Conservation (phyloP, 2,888 invertebrate genomes). For the Mycalesis mineus region DNA sequence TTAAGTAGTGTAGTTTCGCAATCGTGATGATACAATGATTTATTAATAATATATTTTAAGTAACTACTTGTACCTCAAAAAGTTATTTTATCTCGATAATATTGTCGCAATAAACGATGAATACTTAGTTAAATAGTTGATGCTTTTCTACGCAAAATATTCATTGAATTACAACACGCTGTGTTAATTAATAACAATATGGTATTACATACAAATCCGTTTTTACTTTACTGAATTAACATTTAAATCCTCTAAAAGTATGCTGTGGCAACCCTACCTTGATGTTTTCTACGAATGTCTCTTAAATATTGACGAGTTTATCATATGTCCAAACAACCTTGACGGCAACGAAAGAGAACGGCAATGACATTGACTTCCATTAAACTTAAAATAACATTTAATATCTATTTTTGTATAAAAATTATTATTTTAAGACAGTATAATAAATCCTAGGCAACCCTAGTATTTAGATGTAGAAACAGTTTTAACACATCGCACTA, state of each 20-base stretch:
- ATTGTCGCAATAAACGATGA: too few relatives aligned
- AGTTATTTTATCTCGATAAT: too few relatives aligned
- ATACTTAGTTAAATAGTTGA: too few relatives aligned
- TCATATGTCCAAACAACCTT: slow-evolving; percentile 44
- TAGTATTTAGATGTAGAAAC: neutral
- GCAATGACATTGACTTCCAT: slow-evolving; percentile 66
- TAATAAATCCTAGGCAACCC: neutral
- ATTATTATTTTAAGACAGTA: neutral
- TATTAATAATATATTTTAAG: too few relatives aligned
- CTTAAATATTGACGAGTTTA: neutral
- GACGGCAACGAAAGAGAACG: slow-evolving; percentile 58
- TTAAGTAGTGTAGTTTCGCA: too few relatives aligned
- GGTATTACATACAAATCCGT: too few relatives aligned
- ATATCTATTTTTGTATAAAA: neutral
- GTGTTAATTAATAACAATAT: too few relatives aligned
- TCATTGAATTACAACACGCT: too few relatives aligned
- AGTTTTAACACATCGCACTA: neutral
- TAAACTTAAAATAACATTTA: slow-evolving; percentile 33
- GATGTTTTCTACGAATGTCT: neutral
- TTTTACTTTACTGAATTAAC: too few relatives aligned
- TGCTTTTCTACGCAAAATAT: too few relatives aligned
- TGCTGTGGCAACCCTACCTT: neutral
- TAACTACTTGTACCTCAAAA: too few relatives aligned
- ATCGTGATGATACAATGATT: too few relatives aligned
- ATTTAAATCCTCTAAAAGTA: neutral